These are phyloP conservation scores for Stichopus chloronotus DNA, from an alignment of 35 echinoderm and acorn worm species.

Conservation along the genomic window DNA sequence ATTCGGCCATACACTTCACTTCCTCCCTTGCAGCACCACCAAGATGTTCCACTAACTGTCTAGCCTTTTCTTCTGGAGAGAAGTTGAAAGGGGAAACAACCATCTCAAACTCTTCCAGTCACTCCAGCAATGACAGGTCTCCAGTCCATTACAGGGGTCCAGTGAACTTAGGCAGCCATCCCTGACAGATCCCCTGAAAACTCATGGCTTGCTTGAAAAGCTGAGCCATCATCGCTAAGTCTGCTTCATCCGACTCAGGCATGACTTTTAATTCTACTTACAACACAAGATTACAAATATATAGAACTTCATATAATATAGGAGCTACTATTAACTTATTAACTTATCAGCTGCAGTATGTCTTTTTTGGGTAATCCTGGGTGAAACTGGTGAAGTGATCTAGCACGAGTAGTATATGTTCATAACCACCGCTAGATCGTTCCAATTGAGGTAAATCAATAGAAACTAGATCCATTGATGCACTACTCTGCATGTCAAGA, in stretches of 20 bases:
- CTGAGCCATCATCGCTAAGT: constrained; percentile 22
- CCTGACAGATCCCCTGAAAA: constrained; percentile 23
- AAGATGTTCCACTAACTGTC: constrained; percentile 28
- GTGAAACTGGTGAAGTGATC: constrained; percentile 77
- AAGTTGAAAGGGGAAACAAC: constrained; percentile 14
- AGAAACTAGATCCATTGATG: constrained; percentile 64
- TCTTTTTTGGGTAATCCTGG: constrained; percentile 67
- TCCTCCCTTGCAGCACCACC: constrained; percentile 48
- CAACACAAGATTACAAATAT: no score
- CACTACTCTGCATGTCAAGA: neutral
- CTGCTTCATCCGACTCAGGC: neutral
- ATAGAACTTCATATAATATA: no score
- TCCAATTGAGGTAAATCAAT: constrained; percentile 83
- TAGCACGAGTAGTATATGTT: constrained; percentile 72
- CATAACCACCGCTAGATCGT: constrained; percentile 47
- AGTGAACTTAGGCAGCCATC: constrained; percentile 10
- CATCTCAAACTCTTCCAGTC: constrained; percentile 52
- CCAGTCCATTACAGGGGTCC: neutral
- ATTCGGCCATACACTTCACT: constrained; percentile 24
- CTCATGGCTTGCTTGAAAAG: constrained; percentile 38
- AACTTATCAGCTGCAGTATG: neutral
- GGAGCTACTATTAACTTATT: no score
- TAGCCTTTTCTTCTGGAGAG: constrained; percentile 16
- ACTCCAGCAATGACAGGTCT: constrained; percentile 44
- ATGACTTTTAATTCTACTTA: no score